A percentile compares a stretch with the other conserved stretches of the same genome.
Conservation (phyloP, 2,888 invertebrate genomes). For the Siphonodentalium dalli region DNA sequence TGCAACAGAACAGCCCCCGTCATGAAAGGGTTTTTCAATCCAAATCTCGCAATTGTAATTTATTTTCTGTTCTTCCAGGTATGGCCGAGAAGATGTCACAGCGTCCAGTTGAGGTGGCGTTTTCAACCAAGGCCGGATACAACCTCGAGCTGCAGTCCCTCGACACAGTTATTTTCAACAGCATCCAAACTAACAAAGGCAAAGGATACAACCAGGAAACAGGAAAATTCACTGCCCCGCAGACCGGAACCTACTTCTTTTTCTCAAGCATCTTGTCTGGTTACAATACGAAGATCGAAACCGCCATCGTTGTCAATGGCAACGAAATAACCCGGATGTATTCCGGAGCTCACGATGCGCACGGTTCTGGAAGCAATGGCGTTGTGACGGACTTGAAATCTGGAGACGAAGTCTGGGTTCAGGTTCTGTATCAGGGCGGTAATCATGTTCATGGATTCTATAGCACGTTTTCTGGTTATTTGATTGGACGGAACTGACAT, state of each 20-base stretch:
- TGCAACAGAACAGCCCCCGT: too few species aligned
- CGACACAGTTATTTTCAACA: constrained; percentile 33
- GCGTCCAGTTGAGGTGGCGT: constrained; percentile 25
- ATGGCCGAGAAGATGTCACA: too few species aligned
- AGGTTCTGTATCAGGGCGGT: constrained; percentile 32
- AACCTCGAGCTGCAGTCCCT: constrained; percentile 33
- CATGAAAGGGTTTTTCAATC: too few species aligned
- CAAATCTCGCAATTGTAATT: too few species aligned
- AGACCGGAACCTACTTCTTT: constrained; percentile 32
- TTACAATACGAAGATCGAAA: constrained; percentile 35
- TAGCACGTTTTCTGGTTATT: too few species aligned
- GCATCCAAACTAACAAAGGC: too few species aligned
- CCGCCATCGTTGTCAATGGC: constrained; percentile 33
- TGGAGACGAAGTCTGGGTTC: constrained; percentile 32
- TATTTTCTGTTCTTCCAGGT: too few species aligned
- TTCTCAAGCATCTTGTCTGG: too few species aligned
- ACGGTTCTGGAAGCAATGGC: constrained; percentile 36
- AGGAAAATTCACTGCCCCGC: constrained; percentile 32
- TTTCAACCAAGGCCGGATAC: constrained; percentile 32
- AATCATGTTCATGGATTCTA: constrained; percentile 37
- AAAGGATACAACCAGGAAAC: constrained; percentile 30
- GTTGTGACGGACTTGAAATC: constrained; percentile 29
- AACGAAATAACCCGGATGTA: constrained; percentile 36
- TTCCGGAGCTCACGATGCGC: constrained; percentile 36
- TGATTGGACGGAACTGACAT: too few species aligned